Base-by-base conservation (phyloP, 2,888 invertebrate genomes). In the Agrotis segetum region DNA sequence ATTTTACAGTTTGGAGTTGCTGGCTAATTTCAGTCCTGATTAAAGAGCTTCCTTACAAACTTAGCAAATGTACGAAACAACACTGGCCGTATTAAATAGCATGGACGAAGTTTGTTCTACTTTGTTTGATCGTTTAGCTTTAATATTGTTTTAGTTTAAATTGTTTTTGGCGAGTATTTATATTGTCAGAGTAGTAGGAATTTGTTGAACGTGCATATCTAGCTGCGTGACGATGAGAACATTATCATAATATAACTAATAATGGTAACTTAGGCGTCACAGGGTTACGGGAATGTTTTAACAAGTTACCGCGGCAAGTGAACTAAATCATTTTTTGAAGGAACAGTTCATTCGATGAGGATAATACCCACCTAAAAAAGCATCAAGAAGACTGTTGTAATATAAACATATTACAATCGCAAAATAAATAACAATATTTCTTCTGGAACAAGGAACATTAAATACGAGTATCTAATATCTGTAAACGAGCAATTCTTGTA, bases 31-130 rank as follows among this genome's bases (percentile, higher is more conserved):
- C 80, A 71, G 77, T 77, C 63, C 68, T 82, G 83, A 83, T 83
- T 83, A 83, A 85, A 83, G 80, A 85, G 83, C 68, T 75, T 83
- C 75, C 81, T 85, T 83, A 65, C 70, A 85, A 85, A 85, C 74
- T 82, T 82, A 68, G 76, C 63, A 76, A 82, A 76, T 79, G 63
- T 60, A 68, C 70, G 66, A 74, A 76, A 79, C 74, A 69, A 70
- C 70, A 76, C 63, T 60, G 69, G 63, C 68, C 53, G 62, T 79
- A 72, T 81, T 77, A 82, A 73, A 82, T 69, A 67, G 67, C 71
- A 59, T 67, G 65, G 61, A 67, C 69, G 5, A 79, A 82, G 64
- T 80, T 80, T 68, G 56, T 59, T 59, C 40, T 21, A 61, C 55
- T 63, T 74, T 76, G 74, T 69, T 63, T 52, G 19, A 65, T 65